These are phyloP conservation scores for Ibycter americanus DNA, from an alignment of 2,797 vertebrate species.

Conservation along the genomic window DNA sequence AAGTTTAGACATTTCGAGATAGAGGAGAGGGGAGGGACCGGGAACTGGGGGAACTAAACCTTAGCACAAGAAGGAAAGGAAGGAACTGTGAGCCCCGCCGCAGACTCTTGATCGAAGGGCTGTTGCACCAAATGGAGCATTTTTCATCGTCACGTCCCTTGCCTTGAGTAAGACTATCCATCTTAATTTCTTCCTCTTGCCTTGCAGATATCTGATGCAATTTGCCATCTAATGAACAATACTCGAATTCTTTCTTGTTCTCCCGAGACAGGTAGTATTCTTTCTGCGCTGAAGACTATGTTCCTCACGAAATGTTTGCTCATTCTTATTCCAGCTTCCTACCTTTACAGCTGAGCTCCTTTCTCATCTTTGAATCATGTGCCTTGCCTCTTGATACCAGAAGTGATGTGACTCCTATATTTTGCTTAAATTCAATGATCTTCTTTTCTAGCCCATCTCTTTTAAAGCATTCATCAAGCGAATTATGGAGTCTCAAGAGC, in stretches of 20 bases:
- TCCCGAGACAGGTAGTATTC: not conserved
- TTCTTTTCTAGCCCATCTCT: slow-evolving; percentile 20
- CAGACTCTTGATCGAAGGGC: not conserved
- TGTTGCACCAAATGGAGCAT: not conserved
- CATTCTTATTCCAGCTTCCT: not conserved
- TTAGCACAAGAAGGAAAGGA: not conserved
- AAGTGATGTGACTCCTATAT: not conserved
- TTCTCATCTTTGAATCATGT: not conserved
- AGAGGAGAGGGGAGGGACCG: not conserved
- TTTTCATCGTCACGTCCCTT: not conserved
- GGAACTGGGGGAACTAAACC: not conserved
- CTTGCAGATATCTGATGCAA: not conserved
- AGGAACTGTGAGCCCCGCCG: not conserved
- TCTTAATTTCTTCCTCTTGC: not conserved
- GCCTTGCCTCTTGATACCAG: not conserved
- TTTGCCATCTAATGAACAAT: not conserved
- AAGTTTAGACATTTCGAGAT: not conserved
- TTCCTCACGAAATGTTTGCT: not conserved
- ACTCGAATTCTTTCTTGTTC: not conserved
- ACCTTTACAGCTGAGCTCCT: not conserved
- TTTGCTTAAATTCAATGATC: slow-evolving; percentile 22
- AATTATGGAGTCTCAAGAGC: slow-evolving; percentile 23
- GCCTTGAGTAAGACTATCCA: not conserved
- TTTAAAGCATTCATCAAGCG: slow-evolving; percentile 3
- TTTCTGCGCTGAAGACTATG: not conserved